These are phyloP conservation scores for Sarcophaga caerulescens DNA, from an alignment of 2,888 invertebrate genomes.

Conservation along the genomic window DNA sequence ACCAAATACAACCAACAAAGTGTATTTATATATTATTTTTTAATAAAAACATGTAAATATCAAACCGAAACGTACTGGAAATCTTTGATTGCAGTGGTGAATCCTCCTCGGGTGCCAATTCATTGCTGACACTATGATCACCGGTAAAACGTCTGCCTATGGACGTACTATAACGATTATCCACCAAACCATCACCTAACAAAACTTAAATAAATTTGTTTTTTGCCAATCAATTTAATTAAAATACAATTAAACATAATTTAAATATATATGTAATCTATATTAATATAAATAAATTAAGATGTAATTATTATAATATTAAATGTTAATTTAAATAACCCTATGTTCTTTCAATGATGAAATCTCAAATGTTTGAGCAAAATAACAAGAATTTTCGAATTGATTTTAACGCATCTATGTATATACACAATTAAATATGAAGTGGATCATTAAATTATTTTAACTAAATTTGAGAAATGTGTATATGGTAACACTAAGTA, in stretches of 20 bases:
- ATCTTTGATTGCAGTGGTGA: slow-evolving; percentile 91
- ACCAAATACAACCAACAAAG: slow-evolving; percentile 63
- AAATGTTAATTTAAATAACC: too few relatives aligned
- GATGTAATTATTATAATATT: slow-evolving; percentile 9
- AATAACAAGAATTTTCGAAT: too few relatives aligned
- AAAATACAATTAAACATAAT: slow-evolving; percentile 43
- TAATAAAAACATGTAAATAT: slow-evolving; percentile 30
- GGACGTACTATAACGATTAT: slow-evolving; percentile 71
- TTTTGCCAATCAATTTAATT: slow-evolving; percentile 61
- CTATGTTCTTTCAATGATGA: too few relatives aligned
- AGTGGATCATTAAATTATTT: too few relatives aligned
- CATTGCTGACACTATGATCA: slow-evolving; percentile 83
- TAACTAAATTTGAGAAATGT: too few relatives aligned
- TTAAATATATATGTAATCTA: slow-evolving; percentile 24
- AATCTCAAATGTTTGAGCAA: too few relatives aligned
- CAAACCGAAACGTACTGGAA: slow-evolving; percentile 87
- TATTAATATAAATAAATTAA: slow-evolving; percentile 43
- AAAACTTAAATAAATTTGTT: slow-evolving; percentile 72
- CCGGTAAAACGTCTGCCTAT: slow-evolving; percentile 81
- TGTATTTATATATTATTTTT: slow-evolving; percentile 25
- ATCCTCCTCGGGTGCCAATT: slow-evolving; percentile 84
- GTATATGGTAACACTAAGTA: too few relatives aligned
- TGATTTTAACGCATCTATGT: too few relatives aligned
- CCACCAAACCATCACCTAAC: slow-evolving; percentile 76
- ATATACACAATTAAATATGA: too few relatives aligned